Conservation (phyloP, 64 coral and sea anemone genomes). For the Porites lutea region DNA sequence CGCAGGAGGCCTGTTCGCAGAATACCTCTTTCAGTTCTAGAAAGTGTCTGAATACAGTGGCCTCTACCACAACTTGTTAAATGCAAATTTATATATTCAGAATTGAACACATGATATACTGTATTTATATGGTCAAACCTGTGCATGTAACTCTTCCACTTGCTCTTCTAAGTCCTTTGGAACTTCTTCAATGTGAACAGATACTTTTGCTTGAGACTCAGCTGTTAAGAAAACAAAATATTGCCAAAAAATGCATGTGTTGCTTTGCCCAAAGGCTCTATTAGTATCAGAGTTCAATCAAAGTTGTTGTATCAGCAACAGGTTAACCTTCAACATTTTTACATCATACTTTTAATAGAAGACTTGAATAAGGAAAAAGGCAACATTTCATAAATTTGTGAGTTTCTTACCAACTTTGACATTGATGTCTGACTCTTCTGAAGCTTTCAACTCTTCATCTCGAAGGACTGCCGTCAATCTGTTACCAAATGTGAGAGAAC, state of each 20-base stretch:
- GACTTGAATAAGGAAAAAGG: too few relatives aligned
- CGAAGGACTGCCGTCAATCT: constrained; percentile 72
- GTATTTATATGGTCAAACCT: constrained; percentile 42
- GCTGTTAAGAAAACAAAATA: background rate
- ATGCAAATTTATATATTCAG: too few relatives aligned
- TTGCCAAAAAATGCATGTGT: too few relatives aligned
- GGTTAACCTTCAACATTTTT: too few relatives aligned
- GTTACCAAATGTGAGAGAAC: background rate
- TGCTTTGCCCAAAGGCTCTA: too few relatives aligned
- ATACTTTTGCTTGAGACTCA: constrained; percentile 61
- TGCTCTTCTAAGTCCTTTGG: constrained; percentile 98
- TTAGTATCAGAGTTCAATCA: too few relatives aligned
- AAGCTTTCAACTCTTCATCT: constrained; percentile 74
- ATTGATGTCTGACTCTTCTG: constrained; percentile 35
- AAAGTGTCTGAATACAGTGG: too few relatives aligned
- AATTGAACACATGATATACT: background rate
- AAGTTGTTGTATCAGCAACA: too few relatives aligned
- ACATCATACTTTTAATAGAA: too few relatives aligned
- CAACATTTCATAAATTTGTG: background rate
- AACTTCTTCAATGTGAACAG: constrained; percentile 84
- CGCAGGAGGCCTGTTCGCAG: too few relatives aligned
- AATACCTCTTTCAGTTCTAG: too few relatives aligned
- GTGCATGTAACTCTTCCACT: constrained; percentile 91
- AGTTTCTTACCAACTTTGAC: constrained; percentile 59
- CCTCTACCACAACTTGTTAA: too few relatives aligned